Evolutionary conservation across 1,140 invertebrate species (phyloP), one percentile per base, ranked within the genome.

Genomic region (Caenorhabditis briggsae): DNA sequence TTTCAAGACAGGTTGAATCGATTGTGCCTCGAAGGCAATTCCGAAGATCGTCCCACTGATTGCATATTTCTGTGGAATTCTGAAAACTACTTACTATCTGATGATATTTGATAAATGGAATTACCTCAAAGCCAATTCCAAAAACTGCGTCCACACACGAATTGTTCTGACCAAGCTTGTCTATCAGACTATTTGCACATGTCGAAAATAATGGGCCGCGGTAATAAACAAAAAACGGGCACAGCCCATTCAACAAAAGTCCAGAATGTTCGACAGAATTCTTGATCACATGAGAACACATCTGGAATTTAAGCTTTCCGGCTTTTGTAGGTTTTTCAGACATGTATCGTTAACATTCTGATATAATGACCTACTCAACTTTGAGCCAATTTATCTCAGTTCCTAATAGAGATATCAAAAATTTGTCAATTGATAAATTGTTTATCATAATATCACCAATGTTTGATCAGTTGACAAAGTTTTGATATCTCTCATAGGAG

Each of bases 111-210:
- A 8, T 5, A 48, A 2, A 9, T 20, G 5, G 7, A 50, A 5
- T 50, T 20, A 78, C 70, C n/a, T 78, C 70, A 5, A 78, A 23
- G 18, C 20, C 43, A 8, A 5, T 50, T 20, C 33, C 14, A 41
- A 50, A 78, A 53, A 78, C 11, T 8, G n/a, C 33, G 18, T 78
- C 46, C 23, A 78, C 23, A 41, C 70, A 78, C 18, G 70, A 50
- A 78, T 23, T 23, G 41, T 78, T 78, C n/a, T 50, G 70, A 8
- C 70, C 46, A 11, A 78, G 9, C 23, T n/a, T 78, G 18, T n/a
- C 9, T 18, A 53, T 50, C n/a, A 78, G 20, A 23, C 33, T 78
- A 6, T 50, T 11, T 5, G 33, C 70, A 23, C 70, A 78, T 8
- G 7, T 78, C n/a, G 70, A 48, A 23, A 78, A 33, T 33, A 33